Percentiles rank a stretch among this genome's conserved stretches.
Evolutionary conservation across 2,797 vertebrate species (phyloP).

Genomic region (Acipenser oxyrinchus): DNA sequence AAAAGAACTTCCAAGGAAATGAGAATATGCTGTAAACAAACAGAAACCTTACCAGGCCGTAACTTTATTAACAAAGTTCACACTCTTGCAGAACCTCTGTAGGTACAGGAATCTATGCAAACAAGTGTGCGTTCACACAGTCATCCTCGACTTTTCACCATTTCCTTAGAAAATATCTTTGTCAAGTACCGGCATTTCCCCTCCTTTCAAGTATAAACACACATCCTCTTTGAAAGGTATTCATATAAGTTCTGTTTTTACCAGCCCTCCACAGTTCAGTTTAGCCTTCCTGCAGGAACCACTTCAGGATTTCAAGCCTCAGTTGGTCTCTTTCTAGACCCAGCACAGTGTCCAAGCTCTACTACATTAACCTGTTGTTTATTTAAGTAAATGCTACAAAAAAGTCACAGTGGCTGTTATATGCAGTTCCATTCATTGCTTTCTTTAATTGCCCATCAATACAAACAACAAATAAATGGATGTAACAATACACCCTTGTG

Average conservation of each 20-base stretch:
- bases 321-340: slow-evolving; percentile 16
- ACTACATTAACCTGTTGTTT: slow-evolving; percentile 10
- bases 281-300: slow-evolving; percentile 31
- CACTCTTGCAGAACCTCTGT: too few species aligned
- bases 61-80: too few species aligned
- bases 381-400: slow-evolving; percentile 34
- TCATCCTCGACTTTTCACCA: too few species aligned
- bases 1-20: too few species aligned
- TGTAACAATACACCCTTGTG: slow-evolving; percentile 53
- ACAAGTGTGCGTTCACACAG: too few species aligned
- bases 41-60: too few species aligned
- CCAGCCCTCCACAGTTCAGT: slow-evolving; percentile 22
- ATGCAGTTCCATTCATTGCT: slow-evolving; percentile 64
- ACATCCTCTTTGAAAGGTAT: too few species aligned
- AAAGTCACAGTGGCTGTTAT: slow-evolving; percentile 45
- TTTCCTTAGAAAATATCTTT: too few species aligned
- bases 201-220: too few species aligned
- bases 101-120: too few species aligned
- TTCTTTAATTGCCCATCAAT: slow-evolving; percentile 53
- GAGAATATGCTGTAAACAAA: too few species aligned
- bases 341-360: slow-evolving; percentile 24
- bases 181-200: too few species aligned
- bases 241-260: neutral
- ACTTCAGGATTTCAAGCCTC: slow-evolving; percentile 22
- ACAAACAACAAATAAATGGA: slow-evolving; percentile 51